These are phyloP conservation scores for Macropus fuliginosus DNA, from an alignment of 2,797 vertebrate genomes.

Conservation along the genomic window DNA sequence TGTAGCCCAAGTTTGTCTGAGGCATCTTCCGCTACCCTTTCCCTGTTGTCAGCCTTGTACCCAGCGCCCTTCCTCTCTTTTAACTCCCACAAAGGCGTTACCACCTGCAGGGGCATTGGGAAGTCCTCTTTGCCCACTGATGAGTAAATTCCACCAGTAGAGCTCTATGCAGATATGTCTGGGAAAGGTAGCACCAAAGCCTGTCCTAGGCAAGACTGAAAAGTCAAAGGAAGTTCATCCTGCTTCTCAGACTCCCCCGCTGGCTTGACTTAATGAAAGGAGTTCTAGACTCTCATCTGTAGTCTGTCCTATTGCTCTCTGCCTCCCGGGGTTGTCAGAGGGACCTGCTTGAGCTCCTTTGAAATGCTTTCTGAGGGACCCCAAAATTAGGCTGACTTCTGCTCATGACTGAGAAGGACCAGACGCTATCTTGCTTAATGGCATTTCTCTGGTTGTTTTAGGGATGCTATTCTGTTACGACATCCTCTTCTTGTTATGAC, in stretches of 20 bases:
- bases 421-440: too few relatives aligned
- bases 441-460: too few relatives aligned
- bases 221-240: background rate
- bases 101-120: background rate
- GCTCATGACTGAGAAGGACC: too few relatives aligned
- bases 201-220: background rate
- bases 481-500: too few relatives aligned
- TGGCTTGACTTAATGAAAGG: background rate
- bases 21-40: fast-evolving
- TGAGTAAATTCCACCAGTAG: background rate
- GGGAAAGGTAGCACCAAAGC: background rate
- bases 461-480: too few relatives aligned
- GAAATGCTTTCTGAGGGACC: too few relatives aligned
- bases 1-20: background rate
- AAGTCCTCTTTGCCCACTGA: background rate
- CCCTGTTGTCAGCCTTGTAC: background rate
- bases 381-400: too few relatives aligned
- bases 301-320: too few relatives aligned
- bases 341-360: too few relatives aligned
- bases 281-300: background rate
- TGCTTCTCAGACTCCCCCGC: background rate
- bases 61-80: background rate
- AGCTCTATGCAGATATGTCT: background rate
- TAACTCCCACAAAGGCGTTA: background rate
- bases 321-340: too few relatives aligned